Evolutionary conservation across 2,113 vertebrate genomes (phyloP).

Genomic region (Nettapus auritus): DNA sequence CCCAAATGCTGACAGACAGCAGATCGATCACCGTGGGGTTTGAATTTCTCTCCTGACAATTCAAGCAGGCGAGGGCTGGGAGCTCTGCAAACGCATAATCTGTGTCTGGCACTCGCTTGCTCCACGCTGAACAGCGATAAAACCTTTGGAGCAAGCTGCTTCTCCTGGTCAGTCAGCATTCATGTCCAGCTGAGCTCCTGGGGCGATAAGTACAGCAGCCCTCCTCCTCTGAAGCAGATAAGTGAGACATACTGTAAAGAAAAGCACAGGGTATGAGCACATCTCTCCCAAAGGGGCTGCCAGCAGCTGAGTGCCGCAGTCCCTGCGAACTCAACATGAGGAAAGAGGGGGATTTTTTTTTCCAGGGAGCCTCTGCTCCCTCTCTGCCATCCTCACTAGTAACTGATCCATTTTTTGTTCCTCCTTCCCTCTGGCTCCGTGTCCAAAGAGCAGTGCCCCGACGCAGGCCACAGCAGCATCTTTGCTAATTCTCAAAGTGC

Average conservation of each 20-base stretch:
- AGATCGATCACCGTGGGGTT: not conserved
- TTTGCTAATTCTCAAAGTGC: conserved; percentile 61
- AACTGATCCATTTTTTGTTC: not conserved
- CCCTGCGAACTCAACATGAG: rapidly evolving
- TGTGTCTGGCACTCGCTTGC: rapidly evolving
- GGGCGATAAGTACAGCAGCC: not conserved
- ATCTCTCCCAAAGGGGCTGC: not conserved
- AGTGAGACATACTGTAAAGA: conserved; percentile 21
- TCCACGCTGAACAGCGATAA: not conserved
- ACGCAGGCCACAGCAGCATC: not conserved
- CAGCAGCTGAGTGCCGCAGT: not conserved
- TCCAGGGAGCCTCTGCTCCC: not conserved
- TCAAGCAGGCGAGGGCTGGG: not conserved
- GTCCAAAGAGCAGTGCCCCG: not conserved
- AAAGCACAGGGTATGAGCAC: not conserved
- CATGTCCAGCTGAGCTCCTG: conserved; percentile 25
- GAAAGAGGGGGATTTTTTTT: not conserved
- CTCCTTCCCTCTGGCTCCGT: not conserved
- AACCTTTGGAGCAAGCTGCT: not conserved
- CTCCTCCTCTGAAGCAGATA: conserved; percentile 23
- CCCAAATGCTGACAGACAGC: not conserved
- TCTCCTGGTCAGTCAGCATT: not conserved
- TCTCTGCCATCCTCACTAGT: not conserved
- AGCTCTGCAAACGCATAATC: not conserved
- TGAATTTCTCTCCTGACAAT: conserved; percentile 7